Percentiles rank a stretch among this genome's conserved stretches.
These are phyloP conservation scores for Meloidogyne exigua DNA, from an alignment of 1,140 invertebrate species.

Conservation along the genomic window DNA sequence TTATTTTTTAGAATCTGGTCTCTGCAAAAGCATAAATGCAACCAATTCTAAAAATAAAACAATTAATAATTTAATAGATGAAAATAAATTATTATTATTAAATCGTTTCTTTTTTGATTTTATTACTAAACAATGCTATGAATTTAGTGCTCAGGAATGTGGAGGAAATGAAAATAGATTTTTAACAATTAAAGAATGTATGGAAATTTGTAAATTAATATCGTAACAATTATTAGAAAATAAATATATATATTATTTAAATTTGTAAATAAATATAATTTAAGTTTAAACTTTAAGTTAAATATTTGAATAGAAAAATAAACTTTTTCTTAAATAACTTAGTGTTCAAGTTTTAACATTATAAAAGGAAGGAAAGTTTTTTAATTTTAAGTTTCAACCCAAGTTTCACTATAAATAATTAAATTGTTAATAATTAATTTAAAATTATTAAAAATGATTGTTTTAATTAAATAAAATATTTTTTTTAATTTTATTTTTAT, in stretches of 20 bases:
- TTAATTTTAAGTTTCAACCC: too few species aligned
- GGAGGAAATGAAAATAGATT: conserved; percentile 55
- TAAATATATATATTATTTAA: neutral
- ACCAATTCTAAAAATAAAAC: neutral
- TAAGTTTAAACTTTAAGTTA: too few species aligned
- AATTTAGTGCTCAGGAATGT: conserved; percentile 55
- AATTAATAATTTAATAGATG: conserved; percentile 4
- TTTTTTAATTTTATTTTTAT: too few species aligned
- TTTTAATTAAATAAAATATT: too few species aligned
- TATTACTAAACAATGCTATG: conserved; percentile 53
- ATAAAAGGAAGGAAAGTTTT: too few species aligned
- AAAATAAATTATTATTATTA: conserved; percentile 23
- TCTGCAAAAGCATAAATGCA: conserved; percentile 18
- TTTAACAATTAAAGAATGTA: conserved; percentile 28
- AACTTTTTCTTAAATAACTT: too few species aligned
- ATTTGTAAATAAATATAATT: too few species aligned
- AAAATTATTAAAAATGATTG: too few species aligned
- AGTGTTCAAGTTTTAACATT: too few species aligned
- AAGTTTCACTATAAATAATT: too few species aligned
- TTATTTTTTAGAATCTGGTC: conserved; percentile 36
- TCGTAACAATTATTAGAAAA: neutral
- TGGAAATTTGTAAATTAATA: conserved; percentile 26
- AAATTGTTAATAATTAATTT: too few species aligned
- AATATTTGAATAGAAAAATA: too few species aligned
- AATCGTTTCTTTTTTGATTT: conserved; percentile 54